These are phyloP conservation scores for Mesocricetus auratus DNA, from an alignment of 2,113 vertebrate genomes.

Conservation along the genomic window DNA sequence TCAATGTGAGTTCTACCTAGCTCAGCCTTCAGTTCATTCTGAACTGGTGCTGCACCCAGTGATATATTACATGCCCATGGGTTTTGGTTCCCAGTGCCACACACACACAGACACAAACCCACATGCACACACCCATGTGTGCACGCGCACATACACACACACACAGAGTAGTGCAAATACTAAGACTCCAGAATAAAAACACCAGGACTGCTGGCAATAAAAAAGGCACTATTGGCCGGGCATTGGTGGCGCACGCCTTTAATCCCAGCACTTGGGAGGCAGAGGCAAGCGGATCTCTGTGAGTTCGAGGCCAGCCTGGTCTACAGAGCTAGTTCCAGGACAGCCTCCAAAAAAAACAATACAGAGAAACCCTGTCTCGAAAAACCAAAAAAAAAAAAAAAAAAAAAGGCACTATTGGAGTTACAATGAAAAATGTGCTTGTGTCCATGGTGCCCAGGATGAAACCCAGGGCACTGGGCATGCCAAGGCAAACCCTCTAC, in stretches of 20 bases:
- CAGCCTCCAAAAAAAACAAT: no score
- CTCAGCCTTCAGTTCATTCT: neutral
- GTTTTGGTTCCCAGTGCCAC: neutral
- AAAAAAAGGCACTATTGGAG: constrained; percentile 83
- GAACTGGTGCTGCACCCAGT: neutral
- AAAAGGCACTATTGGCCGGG: constrained; percentile 85
- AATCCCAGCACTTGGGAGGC: no score
- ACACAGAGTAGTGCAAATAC: constrained; percentile 89
- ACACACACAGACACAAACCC: neutral
- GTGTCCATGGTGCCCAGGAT: neutral
- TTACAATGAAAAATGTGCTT: constrained; percentile 70
- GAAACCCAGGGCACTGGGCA: neutral
- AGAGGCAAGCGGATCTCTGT: no score
- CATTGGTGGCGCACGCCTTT: no score
- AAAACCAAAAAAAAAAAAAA: no score
- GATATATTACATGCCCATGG: neutral
- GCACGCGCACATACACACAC: constrained; percentile 59
- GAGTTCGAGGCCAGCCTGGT: no score
- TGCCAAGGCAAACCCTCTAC: neutral
- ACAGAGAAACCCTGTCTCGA: no score
- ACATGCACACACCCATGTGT: neutral
- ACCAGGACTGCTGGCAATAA: constrained; percentile 78
- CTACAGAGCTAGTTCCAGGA: no score
- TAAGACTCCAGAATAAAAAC: constrained; percentile 88
- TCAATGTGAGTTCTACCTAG: neutral